Evolutionary conservation across 2,797 vertebrate species (phyloP), one percentile per base, ranked within the genome.

Genomic region (Karalla daura): DNA sequence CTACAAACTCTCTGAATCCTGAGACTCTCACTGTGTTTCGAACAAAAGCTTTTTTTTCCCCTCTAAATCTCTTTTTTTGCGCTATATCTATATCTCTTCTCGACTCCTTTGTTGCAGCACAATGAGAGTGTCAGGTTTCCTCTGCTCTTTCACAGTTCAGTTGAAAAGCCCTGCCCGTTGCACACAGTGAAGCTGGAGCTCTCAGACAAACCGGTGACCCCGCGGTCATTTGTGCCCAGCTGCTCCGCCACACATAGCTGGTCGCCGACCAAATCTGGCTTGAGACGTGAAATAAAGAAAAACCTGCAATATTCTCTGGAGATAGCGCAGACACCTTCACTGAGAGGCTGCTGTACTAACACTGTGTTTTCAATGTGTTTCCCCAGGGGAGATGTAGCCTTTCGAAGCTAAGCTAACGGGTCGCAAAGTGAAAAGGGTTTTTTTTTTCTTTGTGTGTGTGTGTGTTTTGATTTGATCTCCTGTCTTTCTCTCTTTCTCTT

Each of bases 91-190:
- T 49, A 28, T 36, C 51, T 53, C 37, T 60, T 35, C 41, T 72
- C 63, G 45, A 60, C 41, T 65, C 52, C 20, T 65, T 69, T 75
- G 53, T 70, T 83, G 76, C 70, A 58, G 77, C 75, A 77, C 80
- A 89, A 53, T 88, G 70, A 86, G 67, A 87, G 85, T 78, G 66
- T 84, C 47, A 61, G 79, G 60, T 70, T 75, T 75, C 56, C 41
- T 74, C 33, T 49, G 56, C 65, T 75, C 58, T 44, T 87, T 80
- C 67, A 73, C 85, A 85, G 72, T 83, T 54, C 43, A 62, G 68
- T 74, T 70, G 49, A 66, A 86, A 84, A 65, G 49, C 44, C 46
- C 46, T 53, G 41, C 71, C 69, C 20, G 24, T 70, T 82, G 72
- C 37, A 15, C 67, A 58, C 60, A 65, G n/a, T n/a, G n/a, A n/a